Percentiles rank a stretch among this genome's conserved stretches.
Conservation (phyloP, 1,140 invertebrate genomes). For the Pseudomyrmex gracilis region DNA sequence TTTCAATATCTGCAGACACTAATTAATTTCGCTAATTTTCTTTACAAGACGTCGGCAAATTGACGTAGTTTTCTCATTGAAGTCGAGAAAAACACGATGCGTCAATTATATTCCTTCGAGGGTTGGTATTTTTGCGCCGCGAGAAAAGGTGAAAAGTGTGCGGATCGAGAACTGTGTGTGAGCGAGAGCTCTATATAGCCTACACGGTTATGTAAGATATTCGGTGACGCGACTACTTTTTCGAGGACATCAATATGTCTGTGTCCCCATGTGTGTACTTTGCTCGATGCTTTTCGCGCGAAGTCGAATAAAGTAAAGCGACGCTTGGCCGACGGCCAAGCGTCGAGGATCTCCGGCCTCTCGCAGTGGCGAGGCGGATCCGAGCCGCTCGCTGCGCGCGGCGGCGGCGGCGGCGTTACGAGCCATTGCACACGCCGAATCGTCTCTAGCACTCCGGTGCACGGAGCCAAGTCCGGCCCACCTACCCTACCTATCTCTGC, state of each 20-base stretch:
- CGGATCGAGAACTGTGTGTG: too few relatives aligned
- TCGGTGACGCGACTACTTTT: conserved; percentile 81
- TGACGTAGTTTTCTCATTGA: background rate
- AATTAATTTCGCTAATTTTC: conserved; percentile 12
- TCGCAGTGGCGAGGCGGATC: conserved; percentile 60
- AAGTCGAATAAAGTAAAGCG: conserved; percentile 81
- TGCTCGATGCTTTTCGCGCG: conserved; percentile 66
- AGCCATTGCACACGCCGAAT: conserved; percentile 84
- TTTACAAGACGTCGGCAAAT: background rate
- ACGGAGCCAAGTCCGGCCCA: conserved; percentile 68
- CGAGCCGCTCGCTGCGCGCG: conserved; percentile 67
- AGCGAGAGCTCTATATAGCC: too few relatives aligned
- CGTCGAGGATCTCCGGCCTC: conserved; percentile 75
- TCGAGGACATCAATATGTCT: conserved; percentile 80
- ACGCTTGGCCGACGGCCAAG: conserved; percentile 80
- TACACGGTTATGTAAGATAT: conserved; percentile 76
- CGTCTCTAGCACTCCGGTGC: conserved; percentile 73
- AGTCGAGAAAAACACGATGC: too few relatives aligned
- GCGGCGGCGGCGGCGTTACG: conserved; percentile 76
- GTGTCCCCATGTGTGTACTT: conserved; percentile 77
- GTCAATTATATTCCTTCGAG: background rate
- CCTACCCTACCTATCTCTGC: conserved; percentile 70
- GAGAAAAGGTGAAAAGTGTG: background rate
- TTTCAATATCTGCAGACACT: conserved; percentile 17
- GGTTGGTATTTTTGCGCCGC: conserved; percentile 14